These are phyloP conservation scores for Cherax destructor DNA, from an alignment of 1,140 invertebrate species.

Conservation along the genomic window DNA sequence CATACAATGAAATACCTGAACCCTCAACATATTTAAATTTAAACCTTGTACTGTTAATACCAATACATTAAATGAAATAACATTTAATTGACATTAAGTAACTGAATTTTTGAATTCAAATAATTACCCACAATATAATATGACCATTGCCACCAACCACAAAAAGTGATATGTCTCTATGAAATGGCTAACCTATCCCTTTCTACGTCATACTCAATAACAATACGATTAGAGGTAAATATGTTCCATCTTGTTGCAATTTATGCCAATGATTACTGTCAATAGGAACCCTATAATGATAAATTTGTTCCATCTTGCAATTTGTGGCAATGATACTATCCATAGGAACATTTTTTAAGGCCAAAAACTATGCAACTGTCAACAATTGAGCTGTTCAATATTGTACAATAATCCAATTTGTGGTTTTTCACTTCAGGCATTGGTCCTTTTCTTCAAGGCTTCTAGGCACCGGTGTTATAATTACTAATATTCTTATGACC, in stretches of 20 bases:
- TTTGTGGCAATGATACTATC: constrained; percentile 18
- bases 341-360: constrained; percentile 53
- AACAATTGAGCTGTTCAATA: constrained; percentile 33
- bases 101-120: background rate
- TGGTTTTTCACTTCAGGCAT: constrained; percentile 14
- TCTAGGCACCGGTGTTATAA: background rate
- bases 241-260: background rate
- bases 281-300: constrained; percentile 24
- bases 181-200: background rate
- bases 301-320: background rate
- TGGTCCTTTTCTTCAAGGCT: background rate
- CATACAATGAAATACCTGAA: background rate
- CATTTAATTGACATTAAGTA: background rate
- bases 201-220: background rate
- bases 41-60: background rate
- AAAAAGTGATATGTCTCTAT: background rate
- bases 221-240: background rate
- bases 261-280: constrained; percentile 21
- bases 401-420: constrained; percentile 29
- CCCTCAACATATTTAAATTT: background rate
- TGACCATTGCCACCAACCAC: background rate
- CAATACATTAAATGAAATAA: background rate
- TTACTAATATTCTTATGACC: background rate
- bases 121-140: background rate
- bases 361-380: constrained; percentile 17